phyloP scores from a whole-genome alignment of 2,888 invertebrate genomes.

The Noctua fimbriata region DNA sequence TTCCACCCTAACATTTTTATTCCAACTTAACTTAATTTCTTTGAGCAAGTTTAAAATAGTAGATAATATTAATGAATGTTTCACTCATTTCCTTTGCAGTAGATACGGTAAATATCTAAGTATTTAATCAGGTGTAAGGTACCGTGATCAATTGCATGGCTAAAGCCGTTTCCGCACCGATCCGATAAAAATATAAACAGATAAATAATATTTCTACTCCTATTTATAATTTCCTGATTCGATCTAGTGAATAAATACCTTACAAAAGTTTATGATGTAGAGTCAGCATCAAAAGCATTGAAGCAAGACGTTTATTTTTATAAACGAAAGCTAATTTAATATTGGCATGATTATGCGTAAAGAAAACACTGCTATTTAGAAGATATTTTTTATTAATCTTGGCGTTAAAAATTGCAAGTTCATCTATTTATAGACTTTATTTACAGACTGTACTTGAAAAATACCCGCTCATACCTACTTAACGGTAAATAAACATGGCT shows the following conservation, averaged over 20 bases:
- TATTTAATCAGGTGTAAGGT: conserved; percentile 55
- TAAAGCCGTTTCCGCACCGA: conserved; percentile 38
- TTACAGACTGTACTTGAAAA: conserved; percentile 2
- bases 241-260: conserved; percentile 45
- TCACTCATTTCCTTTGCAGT: conserved; percentile 52
- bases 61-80: conserved; percentile 39
- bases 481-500: neutral
- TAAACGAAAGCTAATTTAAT: neutral
- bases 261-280: conserved; percentile 29
- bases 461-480: neutral
- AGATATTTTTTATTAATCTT: neutral
- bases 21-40: neutral
- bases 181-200: conserved; percentile 51
- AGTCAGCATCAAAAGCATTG: conserved; percentile 4
- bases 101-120: conserved; percentile 50
- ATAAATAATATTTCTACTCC: conserved; percentile 57
- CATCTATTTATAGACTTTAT: neutral
- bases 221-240: conserved; percentile 57
- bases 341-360: neutral
- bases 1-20: neutral
- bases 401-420: neutral
- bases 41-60: conserved; percentile 28
- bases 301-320: neutral
- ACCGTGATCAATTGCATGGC: conserved; percentile 52
- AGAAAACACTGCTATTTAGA: neutral